These are phyloP conservation scores for Candoia aspera DNA, from an alignment of 2,113 vertebrate genomes.

Conservation along the genomic window DNA sequence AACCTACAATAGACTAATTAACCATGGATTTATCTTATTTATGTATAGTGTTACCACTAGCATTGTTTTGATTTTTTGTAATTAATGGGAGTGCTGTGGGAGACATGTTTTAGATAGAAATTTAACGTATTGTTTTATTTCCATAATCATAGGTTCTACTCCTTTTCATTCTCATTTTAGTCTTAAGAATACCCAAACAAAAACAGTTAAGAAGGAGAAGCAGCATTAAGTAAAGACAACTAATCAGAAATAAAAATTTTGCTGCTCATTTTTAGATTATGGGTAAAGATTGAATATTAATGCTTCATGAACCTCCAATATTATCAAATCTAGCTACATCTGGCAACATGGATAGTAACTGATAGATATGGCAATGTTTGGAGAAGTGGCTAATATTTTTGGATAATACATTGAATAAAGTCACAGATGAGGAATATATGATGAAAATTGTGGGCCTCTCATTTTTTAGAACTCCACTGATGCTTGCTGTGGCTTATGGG, in stretches of 20 bases:
- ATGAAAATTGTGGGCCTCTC: conserved; percentile 28
- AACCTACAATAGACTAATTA: neutral
- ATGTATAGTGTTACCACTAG: neutral
- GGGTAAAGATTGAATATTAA: neutral
- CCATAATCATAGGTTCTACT: neutral
- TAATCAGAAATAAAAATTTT: neutral
- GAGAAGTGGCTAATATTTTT: neutral
- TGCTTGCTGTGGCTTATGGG: conserved; percentile 94
- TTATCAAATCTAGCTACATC: neutral
- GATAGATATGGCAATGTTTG: neutral
- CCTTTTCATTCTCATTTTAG: neutral
- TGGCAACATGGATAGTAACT: neutral
- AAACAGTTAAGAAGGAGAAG: neutral
- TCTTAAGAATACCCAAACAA: neutral
- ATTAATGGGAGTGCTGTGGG: neutral
- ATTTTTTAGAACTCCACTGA: conserved; percentile 87
- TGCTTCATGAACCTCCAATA: neutral
- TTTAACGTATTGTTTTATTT: neutral
- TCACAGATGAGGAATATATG: neutral
- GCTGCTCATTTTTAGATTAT: neutral
- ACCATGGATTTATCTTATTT: neutral
- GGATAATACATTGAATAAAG: neutral
- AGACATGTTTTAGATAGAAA: neutral
- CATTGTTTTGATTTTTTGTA: neutral
- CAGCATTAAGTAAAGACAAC: neutral